Evolutionary conservation across 2,888 invertebrate genomes (phyloP), one percentile per base, ranked within the genome.

Genomic region (Drosophila subsilvestris): DNA sequence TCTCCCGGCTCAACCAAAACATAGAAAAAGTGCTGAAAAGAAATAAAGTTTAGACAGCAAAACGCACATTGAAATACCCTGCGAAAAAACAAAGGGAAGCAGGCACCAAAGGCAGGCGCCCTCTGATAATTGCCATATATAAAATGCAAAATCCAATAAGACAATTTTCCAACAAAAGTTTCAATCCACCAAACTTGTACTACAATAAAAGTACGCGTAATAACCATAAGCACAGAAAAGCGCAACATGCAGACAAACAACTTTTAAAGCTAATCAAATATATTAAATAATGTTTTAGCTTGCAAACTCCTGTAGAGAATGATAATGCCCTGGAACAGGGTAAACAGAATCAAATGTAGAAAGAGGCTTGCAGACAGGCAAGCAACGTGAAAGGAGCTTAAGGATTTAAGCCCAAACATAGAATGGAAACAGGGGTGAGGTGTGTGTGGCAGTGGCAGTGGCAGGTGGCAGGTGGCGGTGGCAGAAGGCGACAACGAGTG

Each of bases 361-460:
- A 53, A 18, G 22, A 42, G 20, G 48, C 60, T 53, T 18, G 47
- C 60, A 50, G 49, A 49, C 61, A 53, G 55, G 44, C 60, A 47
- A 59, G 37, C 14, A 62, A 63, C 57, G 69, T 54, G 76, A 79
- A 79, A 73, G 73, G 69, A 76, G 76, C 81, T 82, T 79, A 81
- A 74, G 79, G 79, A 82, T 74, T 82, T 79, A 75, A 75, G 81
- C 56, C 60, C 55, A 48, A 62, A 49, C 55, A 48, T 59, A 42
- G 68, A 54, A 72, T 20, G 70, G 29, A 63, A 74, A 63, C 42
- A 45, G 5, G 10, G n/a, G 42, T 18, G 3, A 25, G 53, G 12
- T 66, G 50, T 5, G n/a, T 18, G 8, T 37, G 49, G 10, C 32
- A 22, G 43, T 32, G 22, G 27, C 45, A 54, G 22, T 12, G n/a